Evolutionary conservation across 2,888 invertebrate species (phyloP).

Genomic region (Caenorhabditis japonica): DNA sequence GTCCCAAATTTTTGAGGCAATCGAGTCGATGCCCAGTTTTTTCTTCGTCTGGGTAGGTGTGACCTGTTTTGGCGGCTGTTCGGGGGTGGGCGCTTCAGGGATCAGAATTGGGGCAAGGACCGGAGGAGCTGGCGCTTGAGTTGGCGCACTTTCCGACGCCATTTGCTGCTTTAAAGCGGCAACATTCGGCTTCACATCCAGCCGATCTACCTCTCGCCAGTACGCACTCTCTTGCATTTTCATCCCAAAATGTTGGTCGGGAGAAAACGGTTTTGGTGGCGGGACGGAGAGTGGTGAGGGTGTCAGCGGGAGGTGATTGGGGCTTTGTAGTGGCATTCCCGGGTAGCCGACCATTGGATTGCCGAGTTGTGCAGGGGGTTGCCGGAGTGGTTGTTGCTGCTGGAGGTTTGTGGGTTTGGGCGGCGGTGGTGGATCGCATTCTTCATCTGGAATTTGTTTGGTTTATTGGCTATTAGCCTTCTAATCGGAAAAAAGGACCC

Average conservation of each 20-base stretch:
- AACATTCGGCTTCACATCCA: conserved; percentile 30
- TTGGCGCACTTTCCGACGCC: neutral
- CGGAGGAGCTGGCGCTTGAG: neutral
- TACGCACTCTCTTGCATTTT: conserved; percentile 23
- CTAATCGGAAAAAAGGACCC: neutral
- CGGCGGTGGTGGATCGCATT: conserved; percentile 59
- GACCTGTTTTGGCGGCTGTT: conserved; percentile 7
- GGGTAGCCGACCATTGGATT: conserved; percentile 38
- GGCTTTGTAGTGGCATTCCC: conserved; percentile 45
- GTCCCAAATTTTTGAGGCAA: conserved; percentile 26
- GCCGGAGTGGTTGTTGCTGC: conserved; percentile 5
- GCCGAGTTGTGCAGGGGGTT: conserved; percentile 20
- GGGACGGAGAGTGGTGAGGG: conserved; percentile 44
- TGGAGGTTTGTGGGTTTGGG: conserved; percentile 35
- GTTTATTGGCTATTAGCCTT: neutral
- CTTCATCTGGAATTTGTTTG: conserved; percentile 45
- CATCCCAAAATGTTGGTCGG: conserved; percentile 28
- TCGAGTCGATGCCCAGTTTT: conserved; percentile 34
- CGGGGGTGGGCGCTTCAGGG: no score
- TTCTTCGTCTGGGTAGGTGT: conserved; percentile 22
- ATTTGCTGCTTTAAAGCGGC: conserved; percentile 18
- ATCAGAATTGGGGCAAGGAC: no score
- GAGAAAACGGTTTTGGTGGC: conserved; percentile 40
- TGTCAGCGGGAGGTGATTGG: conserved; percentile 37
- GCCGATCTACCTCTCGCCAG: conserved; percentile 15